These are phyloP conservation scores for Leiothrix lutea DNA, from an alignment of 2,113 vertebrate genomes.

Conservation along the genomic window DNA sequence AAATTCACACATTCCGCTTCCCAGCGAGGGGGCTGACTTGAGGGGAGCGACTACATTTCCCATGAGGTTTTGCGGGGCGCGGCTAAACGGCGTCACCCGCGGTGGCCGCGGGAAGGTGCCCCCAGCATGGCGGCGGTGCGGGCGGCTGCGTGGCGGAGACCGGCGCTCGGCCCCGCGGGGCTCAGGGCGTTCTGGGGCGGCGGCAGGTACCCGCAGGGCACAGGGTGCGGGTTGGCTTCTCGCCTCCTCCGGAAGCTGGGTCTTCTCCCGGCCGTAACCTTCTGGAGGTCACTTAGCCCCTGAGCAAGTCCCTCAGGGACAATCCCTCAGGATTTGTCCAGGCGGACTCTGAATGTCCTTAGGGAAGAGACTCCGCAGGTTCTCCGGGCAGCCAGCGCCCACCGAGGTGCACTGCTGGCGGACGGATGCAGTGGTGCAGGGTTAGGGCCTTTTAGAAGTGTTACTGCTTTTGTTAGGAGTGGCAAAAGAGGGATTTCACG, in stretches of 20 bases:
- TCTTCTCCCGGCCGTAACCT: neutral
- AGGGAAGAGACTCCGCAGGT: neutral
- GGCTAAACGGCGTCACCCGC: fast-evolving
- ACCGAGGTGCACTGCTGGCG: neutral
- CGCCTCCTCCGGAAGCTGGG: no score
- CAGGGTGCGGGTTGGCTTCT: neutral
- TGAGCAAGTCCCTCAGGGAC: neutral
- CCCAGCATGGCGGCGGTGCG: neutral
- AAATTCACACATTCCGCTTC: neutral
- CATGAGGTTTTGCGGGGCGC: neutral
- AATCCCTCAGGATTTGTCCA: neutral
- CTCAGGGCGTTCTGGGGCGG: neutral
- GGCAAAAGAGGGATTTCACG: neutral
- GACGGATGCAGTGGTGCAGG: neutral
- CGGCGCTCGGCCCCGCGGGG: neutral
- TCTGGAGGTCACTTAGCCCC: neutral
- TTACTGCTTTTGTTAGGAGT: no score
- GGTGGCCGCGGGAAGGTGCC: fast-evolving
- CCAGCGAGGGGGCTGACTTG: fast-evolving
- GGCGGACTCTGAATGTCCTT: neutral
- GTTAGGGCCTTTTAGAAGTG: no score
- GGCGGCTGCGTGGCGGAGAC: neutral
- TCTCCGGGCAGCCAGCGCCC: neutral
- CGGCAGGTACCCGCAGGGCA: neutral
- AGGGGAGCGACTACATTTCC: neutral